phyloP scores from a whole-genome alignment of 64 coral and sea anemone species.

The Orbicella faveolata region DNA sequence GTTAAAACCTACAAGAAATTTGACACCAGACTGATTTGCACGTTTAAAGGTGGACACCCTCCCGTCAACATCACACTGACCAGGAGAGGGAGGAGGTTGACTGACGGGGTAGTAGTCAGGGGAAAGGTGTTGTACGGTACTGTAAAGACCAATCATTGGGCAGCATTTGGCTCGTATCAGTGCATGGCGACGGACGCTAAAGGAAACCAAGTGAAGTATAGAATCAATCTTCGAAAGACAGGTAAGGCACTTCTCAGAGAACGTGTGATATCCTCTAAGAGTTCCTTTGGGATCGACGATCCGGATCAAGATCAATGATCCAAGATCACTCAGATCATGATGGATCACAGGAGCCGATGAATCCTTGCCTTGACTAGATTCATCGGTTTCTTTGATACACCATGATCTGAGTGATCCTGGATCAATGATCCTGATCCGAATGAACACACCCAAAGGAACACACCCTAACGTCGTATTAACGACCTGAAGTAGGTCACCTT shows the following conservation, averaged over 20 bases:
- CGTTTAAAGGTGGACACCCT: conserved; percentile 21
- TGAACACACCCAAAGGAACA: too few relatives aligned
- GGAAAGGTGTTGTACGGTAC: conserved; percentile 8
- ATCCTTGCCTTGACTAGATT: too few relatives aligned
- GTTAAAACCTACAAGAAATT: conserved; percentile 26
- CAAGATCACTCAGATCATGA: too few relatives aligned
- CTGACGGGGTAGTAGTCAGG: not conserved
- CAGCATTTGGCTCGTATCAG: conserved; percentile 6
- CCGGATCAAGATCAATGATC: too few relatives aligned
- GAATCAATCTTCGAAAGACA: not conserved
- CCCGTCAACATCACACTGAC: conserved; percentile 2
- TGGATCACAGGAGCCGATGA: too few relatives aligned
- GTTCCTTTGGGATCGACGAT: too few relatives aligned
- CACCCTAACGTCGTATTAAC: too few relatives aligned
- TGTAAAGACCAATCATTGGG: not conserved
- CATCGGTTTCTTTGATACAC: too few relatives aligned
- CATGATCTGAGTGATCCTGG: too few relatives aligned
- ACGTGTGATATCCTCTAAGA: too few relatives aligned
- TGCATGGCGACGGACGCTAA: conserved; percentile 15
- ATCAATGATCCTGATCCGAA: too few relatives aligned
- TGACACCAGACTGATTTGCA: conserved; percentile 17
- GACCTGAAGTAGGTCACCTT: too few relatives aligned
- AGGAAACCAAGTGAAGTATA: conserved; percentile 9
- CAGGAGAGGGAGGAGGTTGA: not conserved
- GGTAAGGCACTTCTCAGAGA: not conserved